These are phyloP conservation scores for Poliocrania exsul DNA, from an alignment of 2,797 vertebrate species.

Conservation along the genomic window DNA sequence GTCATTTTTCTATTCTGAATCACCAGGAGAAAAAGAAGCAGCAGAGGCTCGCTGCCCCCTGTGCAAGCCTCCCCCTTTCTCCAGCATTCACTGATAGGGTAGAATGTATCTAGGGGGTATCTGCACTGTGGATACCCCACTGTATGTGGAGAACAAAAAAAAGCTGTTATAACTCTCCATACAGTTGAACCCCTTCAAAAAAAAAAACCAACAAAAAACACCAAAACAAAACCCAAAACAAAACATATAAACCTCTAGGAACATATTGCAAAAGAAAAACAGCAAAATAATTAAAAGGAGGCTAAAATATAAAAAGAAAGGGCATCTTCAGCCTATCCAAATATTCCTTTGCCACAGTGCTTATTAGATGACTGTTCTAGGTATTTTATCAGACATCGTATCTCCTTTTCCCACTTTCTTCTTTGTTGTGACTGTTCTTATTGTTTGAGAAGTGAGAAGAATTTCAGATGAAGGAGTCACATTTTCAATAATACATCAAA, in stretches of 20 bases:
- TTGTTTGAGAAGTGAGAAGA: slow-evolving; percentile 38
- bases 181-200: neutral
- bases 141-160: too few relatives aligned
- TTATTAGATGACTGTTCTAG: neutral
- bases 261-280: neutral
- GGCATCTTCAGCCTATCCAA: neutral
- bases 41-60: neutral
- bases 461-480: slow-evolving; percentile 27
- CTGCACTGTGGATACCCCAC: too few relatives aligned
- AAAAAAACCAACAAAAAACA: too few relatives aligned
- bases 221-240: too few relatives aligned
- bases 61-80: neutral
- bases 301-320: neutral
- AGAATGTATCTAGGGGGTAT: neutral
- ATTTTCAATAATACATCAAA: slow-evolving; percentile 57
- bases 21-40: neutral
- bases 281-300: neutral
- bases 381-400: neutral
- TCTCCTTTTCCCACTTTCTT: neutral
- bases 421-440: slow-evolving; percentile 2
- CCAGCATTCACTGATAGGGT: accelerated
- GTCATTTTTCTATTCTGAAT: neutral
- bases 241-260: neutral
- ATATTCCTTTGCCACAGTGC: neutral
- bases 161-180: neutral